Base-by-base conservation (phyloP, 2,797 vertebrate genomes). In the Microctenopoma stevenorrisi region DNA sequence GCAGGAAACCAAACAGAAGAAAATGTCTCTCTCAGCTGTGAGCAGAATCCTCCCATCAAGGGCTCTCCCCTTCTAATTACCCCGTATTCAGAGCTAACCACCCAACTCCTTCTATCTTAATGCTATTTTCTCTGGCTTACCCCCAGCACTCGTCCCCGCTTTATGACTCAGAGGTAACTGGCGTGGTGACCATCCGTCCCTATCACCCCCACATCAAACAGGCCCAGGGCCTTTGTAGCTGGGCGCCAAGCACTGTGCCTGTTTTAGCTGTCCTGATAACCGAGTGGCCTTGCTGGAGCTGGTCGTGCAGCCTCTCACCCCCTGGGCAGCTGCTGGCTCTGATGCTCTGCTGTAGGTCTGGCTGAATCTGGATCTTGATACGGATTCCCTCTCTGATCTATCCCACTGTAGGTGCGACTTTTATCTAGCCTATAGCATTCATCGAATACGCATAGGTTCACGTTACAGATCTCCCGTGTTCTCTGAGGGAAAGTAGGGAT, bases 161-260 rank as follows among this genome's bases (percentile, higher is more conserved):
- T 77, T 37, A 53, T 71, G 68, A 79, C 80, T 91, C 81, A 76
- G 74, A 88, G 73, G 77, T 78, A 85, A 72, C 82, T 91, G 87
- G 91, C 87, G 79, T 57, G 66, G 69, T 71, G 79, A 75, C 46
- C 55, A 55, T 82, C 66, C 52, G 73, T 84, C 81, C 91, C 90
- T 90, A 90, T 90, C 91, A 77, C 75, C 78, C 79, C 76, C 64
- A 74, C 83, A 90, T 93, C 86, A 85, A 81, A 82, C 74, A 78
- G 78, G 73, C 77, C 61, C 42, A 26, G 49, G 62, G 66, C 75
- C 75, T 91, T 84, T 88, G 86, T 80, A 84, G 81, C 61, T 74
- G 9, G 4, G 35, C 79, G 82, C 85, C 87, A 89, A 88, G 68
- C 56, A 10, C 67, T 26, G 71, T 38, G 78, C 54, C 74, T 79